phyloP scores from a whole-genome alignment of 2,113 vertebrate genomes.

The Tetrax tetrax region DNA sequence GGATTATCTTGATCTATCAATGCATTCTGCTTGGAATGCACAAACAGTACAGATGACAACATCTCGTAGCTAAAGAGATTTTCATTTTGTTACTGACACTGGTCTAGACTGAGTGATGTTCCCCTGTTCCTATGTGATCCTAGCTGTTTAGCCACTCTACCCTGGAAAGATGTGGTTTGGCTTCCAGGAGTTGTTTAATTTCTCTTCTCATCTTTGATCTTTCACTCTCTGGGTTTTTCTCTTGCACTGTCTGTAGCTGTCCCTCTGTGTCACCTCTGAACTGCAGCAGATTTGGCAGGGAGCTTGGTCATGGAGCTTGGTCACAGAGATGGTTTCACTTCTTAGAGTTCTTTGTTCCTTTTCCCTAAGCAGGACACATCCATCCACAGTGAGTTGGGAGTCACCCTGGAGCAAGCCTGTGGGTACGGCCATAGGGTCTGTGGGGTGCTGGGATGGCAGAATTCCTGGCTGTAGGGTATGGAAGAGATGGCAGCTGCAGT shows the following conservation, averaged over 20 bases:
- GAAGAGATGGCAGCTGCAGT: not conserved
- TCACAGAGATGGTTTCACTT: not conserved
- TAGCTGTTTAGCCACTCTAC: not conserved
- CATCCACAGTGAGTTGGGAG: fast-evolving
- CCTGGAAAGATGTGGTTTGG: not conserved
- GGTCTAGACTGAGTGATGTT: not conserved
- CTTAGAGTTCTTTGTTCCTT: not conserved
- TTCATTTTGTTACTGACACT: not conserved
- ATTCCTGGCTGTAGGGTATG: too few species aligned
- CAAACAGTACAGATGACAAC: not conserved
- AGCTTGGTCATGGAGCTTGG: not conserved
- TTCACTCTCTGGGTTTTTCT: not conserved
- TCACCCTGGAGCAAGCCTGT: not conserved
- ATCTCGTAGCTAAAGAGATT: not conserved
- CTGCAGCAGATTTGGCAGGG: not conserved
- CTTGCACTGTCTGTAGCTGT: not conserved
- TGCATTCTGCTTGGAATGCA: not conserved
- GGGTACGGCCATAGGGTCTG: not conserved
- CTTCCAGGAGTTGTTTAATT: not conserved
- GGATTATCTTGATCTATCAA: not conserved
- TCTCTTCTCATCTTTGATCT: not conserved
- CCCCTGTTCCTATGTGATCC: not conserved
- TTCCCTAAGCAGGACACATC: not conserved
- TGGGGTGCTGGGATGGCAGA: fast-evolving
- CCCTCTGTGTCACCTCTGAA: not conserved